Percentiles rank a stretch among this genome's conserved stretches.
phyloP scores from a whole-genome alignment of 2,113 vertebrate species.

The Xenotilapia flavipinnis region DNA sequence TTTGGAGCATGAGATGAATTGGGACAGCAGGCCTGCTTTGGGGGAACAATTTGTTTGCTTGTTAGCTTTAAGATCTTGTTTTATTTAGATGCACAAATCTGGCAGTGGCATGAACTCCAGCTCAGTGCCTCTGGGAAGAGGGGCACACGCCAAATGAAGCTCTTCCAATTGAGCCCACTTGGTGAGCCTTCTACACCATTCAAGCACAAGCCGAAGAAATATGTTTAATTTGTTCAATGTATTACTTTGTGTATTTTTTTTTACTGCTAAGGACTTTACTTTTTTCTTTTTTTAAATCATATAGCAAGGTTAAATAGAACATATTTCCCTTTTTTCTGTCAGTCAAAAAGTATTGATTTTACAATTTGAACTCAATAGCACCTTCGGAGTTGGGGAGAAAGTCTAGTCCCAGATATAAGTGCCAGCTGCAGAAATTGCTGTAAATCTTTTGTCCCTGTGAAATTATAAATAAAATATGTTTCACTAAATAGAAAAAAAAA shows the following conservation, averaged over 20 bases:
- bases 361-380: background rate
- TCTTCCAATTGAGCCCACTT: constrained; percentile 11
- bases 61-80: constrained; percentile 52
- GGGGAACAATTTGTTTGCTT: constrained; percentile 39
- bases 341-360: background rate
- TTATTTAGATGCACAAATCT: constrained; percentile 57
- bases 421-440: constrained; percentile 12
- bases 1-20: constrained; percentile 13
- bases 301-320: background rate
- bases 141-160: constrained; percentile 32
- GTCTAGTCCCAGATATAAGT: background rate
- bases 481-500: constrained; percentile 11
- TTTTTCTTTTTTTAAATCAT: background rate
- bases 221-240: constrained; percentile 18
- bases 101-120: constrained; percentile 37
- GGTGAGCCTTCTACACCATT: background rate
- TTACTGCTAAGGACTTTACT: background rate
- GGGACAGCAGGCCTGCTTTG: constrained; percentile 9
- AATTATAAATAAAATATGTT: constrained; percentile 13
- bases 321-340: background rate
- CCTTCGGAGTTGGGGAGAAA: background rate
- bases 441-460: background rate
- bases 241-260: background rate
- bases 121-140: constrained; percentile 32
- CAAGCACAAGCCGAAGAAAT: constrained; percentile 7